Conservation (phyloP, 2,888 invertebrate genomes). For the Nomada goodeniana region DNA sequence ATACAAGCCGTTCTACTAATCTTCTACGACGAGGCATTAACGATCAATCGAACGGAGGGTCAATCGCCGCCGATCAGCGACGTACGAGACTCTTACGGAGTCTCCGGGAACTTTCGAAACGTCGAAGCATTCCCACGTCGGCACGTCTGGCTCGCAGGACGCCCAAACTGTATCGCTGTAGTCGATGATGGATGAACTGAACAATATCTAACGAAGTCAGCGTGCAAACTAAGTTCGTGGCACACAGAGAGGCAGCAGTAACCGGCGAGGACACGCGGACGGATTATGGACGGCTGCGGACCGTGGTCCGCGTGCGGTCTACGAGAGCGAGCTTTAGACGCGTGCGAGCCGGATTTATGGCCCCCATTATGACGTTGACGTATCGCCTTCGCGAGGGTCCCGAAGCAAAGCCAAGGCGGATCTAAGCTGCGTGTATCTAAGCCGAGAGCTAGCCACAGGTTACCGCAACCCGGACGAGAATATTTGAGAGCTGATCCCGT, state of each 20-base stretch:
- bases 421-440: constrained; percentile 76
- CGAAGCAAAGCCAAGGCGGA: constrained; percentile 75
- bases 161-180: neutral
- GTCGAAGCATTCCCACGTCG: constrained; percentile 32
- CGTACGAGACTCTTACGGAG: neutral
- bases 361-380: constrained; percentile 80
- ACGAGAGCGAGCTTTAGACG: constrained; percentile 71
- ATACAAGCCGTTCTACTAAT: no score
- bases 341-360: constrained; percentile 80
- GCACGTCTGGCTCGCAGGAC: constrained; percentile 25
- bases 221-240: constrained; percentile 67
- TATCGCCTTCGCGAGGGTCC: constrained; percentile 76
- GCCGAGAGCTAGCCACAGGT: constrained; percentile 75
- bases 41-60: no score
- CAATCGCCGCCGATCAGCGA: neutral
- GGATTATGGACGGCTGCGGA: constrained; percentile 69
- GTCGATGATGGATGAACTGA: constrained; percentile 62
- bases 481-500: constrained; percentile 74
- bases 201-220: constrained; percentile 70
- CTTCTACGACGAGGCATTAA: no score
- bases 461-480: constrained; percentile 73
- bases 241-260: neutral
- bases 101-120: neutral
- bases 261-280: constrained; percentile 48
- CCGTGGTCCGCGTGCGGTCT: constrained; percentile 70